Evolutionary conservation across 1,140 invertebrate species (phyloP), one percentile per base, ranked within the genome.

Genomic region (Rhyzopertha dominica): DNA sequence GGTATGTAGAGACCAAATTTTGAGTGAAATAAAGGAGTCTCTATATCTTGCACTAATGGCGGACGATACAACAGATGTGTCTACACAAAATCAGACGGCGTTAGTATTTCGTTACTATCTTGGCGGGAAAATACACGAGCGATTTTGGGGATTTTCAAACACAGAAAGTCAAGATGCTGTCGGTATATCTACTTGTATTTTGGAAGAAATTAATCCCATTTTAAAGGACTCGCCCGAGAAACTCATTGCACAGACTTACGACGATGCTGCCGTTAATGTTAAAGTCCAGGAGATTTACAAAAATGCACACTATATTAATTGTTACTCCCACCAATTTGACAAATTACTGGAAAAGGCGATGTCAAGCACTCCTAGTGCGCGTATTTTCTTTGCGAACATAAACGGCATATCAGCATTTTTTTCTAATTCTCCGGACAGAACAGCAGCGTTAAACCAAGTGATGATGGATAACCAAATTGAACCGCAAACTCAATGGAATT

Each of bases 281-380:
- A 61, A 49, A 19, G 54, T 63, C 8, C 59, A 62, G 43, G 49
- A 24, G 17, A 51, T 39, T 46, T 63, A 59, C 47, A 48, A 49
- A 32, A 37, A 55, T 49, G 62, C 61, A 19, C 44, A 62, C 49
- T 69, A 55, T 47, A 49, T 67, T 23, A 62, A 64, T 37, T 65
- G 63, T 39, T 62, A 65, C 43, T 53, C 62, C 20, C 62, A 66
- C 32, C 57, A 59, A 51, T 43, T 64, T 22, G 64, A 66, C 45
- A 53, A 63, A 32, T 54, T 67, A 31, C 43, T 69, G 20, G 42
- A 53, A 26, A 32, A 62, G 51, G 51, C 58, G 29, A 45, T 53
- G 42, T 56, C 49, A 22, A 30, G 29, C 51, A 63, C 54, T 24
- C 37, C 32, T 20, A 42, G 48, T 17, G 47, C 49, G 39, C 43